Percentiles rank a stretch among this genome's conserved stretches.
Evolutionary conservation across 2,797 vertebrate genomes (phyloP).

Genomic region (Pogonophryne albipinna): DNA sequence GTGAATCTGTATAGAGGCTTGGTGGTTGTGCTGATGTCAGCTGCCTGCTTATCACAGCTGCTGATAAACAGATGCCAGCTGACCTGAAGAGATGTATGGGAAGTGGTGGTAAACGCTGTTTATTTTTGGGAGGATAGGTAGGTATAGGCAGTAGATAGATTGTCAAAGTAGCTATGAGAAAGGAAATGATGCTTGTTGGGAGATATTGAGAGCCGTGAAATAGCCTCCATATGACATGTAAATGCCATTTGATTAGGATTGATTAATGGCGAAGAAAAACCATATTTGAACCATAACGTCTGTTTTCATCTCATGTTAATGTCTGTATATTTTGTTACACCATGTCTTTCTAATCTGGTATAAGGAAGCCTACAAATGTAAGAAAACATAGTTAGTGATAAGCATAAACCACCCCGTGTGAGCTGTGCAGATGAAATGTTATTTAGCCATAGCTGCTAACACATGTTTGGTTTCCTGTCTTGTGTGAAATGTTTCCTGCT

Average conservation of each 20-base stretch:
- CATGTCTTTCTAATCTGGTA: too few species aligned
- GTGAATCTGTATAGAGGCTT: conserved; percentile 3
- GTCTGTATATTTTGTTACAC: too few species aligned
- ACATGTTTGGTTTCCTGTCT: conserved; percentile 6
- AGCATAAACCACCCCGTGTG: conserved; percentile 14
- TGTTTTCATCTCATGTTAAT: too few species aligned
- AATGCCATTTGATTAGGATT: not conserved
- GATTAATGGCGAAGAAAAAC: too few species aligned
- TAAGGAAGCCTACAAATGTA: too few species aligned
- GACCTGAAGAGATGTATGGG: conserved; percentile 2
- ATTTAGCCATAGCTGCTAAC: conserved; percentile 20
- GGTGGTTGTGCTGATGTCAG: conserved; percentile 11
- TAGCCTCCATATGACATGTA: not conserved
- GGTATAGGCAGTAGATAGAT: too few species aligned
- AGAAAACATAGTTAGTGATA: too few species aligned
- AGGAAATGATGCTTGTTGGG: not conserved
- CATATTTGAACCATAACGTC: too few species aligned
- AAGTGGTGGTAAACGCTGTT: not conserved
- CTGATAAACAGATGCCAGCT: not conserved
- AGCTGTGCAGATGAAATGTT: conserved; percentile 46
- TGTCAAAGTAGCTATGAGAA: not conserved
- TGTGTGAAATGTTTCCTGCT: conserved; percentile 1
- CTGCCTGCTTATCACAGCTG: conserved; percentile 4
- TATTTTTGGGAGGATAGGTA: not conserved
- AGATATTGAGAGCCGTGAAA: not conserved